Evolutionary conservation across 1,140 invertebrate genomes (phyloP), one percentile per base, ranked within the genome.

Genomic region (Eurosta solidaginis): DNA sequence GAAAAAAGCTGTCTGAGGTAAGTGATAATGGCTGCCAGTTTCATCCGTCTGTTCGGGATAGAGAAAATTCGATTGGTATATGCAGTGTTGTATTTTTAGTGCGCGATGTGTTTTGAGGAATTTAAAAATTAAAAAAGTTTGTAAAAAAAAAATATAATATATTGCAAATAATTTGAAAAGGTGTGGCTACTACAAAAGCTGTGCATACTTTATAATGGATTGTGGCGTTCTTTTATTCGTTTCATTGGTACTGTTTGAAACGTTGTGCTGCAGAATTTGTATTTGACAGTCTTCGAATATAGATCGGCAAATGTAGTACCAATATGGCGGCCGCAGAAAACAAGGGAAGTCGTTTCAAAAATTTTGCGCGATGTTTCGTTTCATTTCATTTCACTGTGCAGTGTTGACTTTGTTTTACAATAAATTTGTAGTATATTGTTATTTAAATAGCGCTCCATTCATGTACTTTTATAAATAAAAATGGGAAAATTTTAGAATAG

Each of bases 1-100:
- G 84, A 85, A 86, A 85, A 79, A 85, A 82, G 82, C 80, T 80
- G 83, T 87, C 85, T 87, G 85, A 87, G 85, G 85, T 87, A 84
- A 74, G 83, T 79, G 45, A 52, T 52, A 45, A 74, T 74, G 42
- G 73, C 27, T 47, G 73, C 44, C 22, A 27, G 44, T 17, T 22
- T 74, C 42, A n/a, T 74, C 45, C 44, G 12, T 74, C 27, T 74
- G 44, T 44, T 74, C 73, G 27, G 59, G 29, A 29, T 68, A 68
- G 59, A 68, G 59, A 68, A 68, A 68, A 68, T 40, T 40, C 59
- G 59, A 42, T 68, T 68, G 17, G 3, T n/a, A n/a, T n/a, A n/a
- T 17, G 59, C 59, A 74, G 73, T 74, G 73, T 74, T 74, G 73
- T 45, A 74, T 74, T 74, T 74, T 25, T 14, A n/a, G 73, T 74